These are phyloP conservation scores for Meiosimyza decipiens DNA, from an alignment of 2,888 invertebrate species.

Conservation along the genomic window DNA sequence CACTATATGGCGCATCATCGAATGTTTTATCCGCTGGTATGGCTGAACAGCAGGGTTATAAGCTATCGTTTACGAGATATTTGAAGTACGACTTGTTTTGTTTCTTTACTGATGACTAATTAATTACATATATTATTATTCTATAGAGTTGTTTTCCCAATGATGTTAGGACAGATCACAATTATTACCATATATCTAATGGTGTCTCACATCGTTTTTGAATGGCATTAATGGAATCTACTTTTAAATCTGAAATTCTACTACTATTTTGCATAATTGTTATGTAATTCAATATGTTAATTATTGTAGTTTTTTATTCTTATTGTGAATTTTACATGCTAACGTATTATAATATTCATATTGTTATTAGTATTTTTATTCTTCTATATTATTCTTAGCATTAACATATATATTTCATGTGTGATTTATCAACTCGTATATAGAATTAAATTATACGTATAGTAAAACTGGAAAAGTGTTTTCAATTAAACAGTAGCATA, in stretches of 20 bases:
- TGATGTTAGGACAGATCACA: conserved; percentile 79
- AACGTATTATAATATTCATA: too few relatives aligned
- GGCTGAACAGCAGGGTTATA: conserved; percentile 91
- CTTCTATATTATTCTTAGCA: too few relatives aligned
- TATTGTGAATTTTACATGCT: too few relatives aligned
- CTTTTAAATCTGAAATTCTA: not conserved
- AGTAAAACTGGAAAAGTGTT: too few relatives aligned
- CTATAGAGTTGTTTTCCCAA: conserved; percentile 81
- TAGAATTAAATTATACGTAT: too few relatives aligned
- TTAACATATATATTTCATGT: too few relatives aligned
- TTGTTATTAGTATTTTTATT: too few relatives aligned
- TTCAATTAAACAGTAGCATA: too few relatives aligned
- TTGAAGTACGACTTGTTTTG: conserved; percentile 71
- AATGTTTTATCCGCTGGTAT: conserved; percentile 93
- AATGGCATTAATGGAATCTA: conserved; percentile 52
- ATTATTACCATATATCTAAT: conserved; percentile 77
- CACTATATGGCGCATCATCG: conserved; percentile 89
- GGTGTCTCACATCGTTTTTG: conserved; percentile 75
- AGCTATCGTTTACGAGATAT: conserved; percentile 84
- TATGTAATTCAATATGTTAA: too few relatives aligned
- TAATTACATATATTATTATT: conserved; percentile 48
- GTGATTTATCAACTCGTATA: too few relatives aligned
- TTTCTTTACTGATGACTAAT: not conserved
- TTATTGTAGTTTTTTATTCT: too few relatives aligned
- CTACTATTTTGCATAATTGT: too few relatives aligned